These are phyloP conservation scores for Apis mellifera DNA, from an alignment of 1,140 invertebrate genomes.

Conservation along the genomic window Amel_HAv3.1 CM009934.2:7739501-7740000, in stretches of 20 bases:
- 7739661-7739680: no score
- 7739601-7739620: background rate
- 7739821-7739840: background rate
- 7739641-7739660: no score
- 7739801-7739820: background rate
- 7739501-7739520: background rate
- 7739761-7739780: no score
- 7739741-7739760: no score
- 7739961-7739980: background rate
- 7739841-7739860: background rate
- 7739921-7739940: background rate
- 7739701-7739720: background rate
- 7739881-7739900: background rate
- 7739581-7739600: background rate
- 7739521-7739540: no score
- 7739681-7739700: background rate
- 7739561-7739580: background rate
- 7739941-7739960: background rate
- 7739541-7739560: background rate
- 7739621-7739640: no score
- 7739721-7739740: no score
- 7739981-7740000: background rate
- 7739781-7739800: background rate
- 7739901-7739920: background rate
- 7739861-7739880: background rate